Conservation (phyloP, 2,888 invertebrate genomes). For the Agonopterix alstromeriana region DNA sequence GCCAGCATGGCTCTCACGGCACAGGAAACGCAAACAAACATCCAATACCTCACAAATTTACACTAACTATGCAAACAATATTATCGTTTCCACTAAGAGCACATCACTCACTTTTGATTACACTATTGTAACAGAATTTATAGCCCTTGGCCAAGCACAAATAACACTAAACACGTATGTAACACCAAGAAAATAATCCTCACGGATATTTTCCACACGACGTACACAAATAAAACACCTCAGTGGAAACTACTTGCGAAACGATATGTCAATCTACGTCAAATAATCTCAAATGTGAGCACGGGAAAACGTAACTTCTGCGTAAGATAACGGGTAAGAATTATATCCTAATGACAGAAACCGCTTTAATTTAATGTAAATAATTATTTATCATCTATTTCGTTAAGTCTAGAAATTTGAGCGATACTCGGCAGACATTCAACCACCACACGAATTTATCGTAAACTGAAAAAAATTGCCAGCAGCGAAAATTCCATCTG, state of each 20-base stretch:
- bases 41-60: slow-evolving; percentile 25
- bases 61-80: slow-evolving; percentile 17
- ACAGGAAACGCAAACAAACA: slow-evolving; percentile 35
- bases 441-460: slow-evolving; percentile 34
- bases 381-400: slow-evolving; percentile 25
- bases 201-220: slow-evolving; percentile 45
- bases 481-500: slow-evolving; percentile 8
- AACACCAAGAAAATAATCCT: slow-evolving; percentile 26
- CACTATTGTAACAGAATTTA: slow-evolving; percentile 15
- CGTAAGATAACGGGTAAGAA: neutral
- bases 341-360: neutral
- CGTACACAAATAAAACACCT: slow-evolving; percentile 67
- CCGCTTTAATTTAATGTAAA: slow-evolving; percentile 9
- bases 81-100: slow-evolving; percentile 22
- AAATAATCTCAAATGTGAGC: slow-evolving; percentile 34
- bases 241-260: slow-evolving; percentile 60
- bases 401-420: slow-evolving; percentile 19
- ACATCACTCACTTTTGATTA: slow-evolving; percentile 31
- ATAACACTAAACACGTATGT: slow-evolving; percentile 18
- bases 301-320: slow-evolving; percentile 5
- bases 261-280: slow-evolving; percentile 63
- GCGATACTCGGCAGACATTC: slow-evolving; percentile 15
- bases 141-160: slow-evolving; percentile 5
- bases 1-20: slow-evolving; percentile 43
- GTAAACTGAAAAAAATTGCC: slow-evolving; percentile 38